Base-by-base conservation (phyloP, 37 sponge, comb jelly and placozoan genomes). In the Lycopodina hypogea region DNA sequence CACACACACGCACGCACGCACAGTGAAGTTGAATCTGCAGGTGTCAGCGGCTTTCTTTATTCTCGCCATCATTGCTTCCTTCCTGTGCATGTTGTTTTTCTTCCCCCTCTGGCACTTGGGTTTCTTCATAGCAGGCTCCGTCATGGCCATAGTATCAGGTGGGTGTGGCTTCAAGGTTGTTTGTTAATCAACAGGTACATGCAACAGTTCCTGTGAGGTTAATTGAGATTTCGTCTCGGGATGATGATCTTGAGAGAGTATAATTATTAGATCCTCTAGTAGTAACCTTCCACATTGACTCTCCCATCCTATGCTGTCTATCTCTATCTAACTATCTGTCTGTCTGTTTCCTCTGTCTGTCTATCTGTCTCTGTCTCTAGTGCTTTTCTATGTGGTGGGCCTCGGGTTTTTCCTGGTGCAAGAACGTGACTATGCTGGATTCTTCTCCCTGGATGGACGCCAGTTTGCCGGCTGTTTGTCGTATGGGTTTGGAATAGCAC, bases 401-500 rank as follows among this genome's bases (percentile, higher is more conserved):
- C 39, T 84, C 56, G 85, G 81, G 51, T 51, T 77, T 1, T 89
- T 77, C 76, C 81, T 60, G 19, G 72, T 61, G 22, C 75, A 57
- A 30, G 81, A 84, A 0, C 71, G 62, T 53, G 64, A 75, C 51
- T 92, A 84, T 70, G 84, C 81, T 81, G 92, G 88, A 7, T 92
- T 87, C 69, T 92, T 92, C 85, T 81, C 88, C n/a, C 41, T 82
- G 26, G 79, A 92, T 62, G 88, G 92, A 18, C n/a, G 15, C 9
- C 78, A 80, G 4, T 23, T 38, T 18, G 72, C 57, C 35, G 92
- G 88, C 40, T 92, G 92, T 58, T 69, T 92, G 26, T 83, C 88
- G 17, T 87, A 87, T 77, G 92, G 92, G 0, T 92, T 87, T 84
- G 92, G 92, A 1, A 66, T 92, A 28, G 88, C 73, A 29, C 77